A percentile compares a stretch with the other conserved stretches of the same genome.
Evolutionary conservation across 2,113 vertebrate species (phyloP).

Genomic region (Microtus richardsoni): DNA sequence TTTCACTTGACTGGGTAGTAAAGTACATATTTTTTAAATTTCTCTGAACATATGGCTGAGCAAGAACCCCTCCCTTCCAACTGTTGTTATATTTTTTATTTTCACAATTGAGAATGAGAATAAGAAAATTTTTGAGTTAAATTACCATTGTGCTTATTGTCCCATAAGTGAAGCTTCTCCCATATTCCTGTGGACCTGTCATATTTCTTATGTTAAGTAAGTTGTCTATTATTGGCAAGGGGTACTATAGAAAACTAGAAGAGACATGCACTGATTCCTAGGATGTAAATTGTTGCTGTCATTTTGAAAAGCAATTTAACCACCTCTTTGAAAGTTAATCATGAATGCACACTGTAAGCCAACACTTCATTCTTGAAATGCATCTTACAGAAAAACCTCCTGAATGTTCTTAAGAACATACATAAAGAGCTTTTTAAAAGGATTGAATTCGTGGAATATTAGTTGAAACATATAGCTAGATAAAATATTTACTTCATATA

Average conservation of each 20-base stretch:
- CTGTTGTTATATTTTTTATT: slow-evolving; percentile 2
- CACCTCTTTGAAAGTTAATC: background rate
- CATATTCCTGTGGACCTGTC: background rate
- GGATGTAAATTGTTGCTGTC: background rate
- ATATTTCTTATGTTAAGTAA: slow-evolving; percentile 40
- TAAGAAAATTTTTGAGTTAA: slow-evolving; percentile 17
- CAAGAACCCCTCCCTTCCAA: background rate
- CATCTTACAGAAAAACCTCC: background rate
- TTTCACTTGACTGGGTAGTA: background rate
- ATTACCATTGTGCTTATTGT: slow-evolving; percentile 36
- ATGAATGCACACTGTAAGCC: background rate
- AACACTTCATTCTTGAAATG: slow-evolving; percentile 2
- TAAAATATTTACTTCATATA: background rate
- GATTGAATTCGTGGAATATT: background rate
- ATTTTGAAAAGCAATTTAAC: slow-evolving; percentile 35
- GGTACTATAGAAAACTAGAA: slow-evolving; percentile 16
- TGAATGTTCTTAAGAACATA: background rate
- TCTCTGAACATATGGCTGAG: slow-evolving; percentile 37
- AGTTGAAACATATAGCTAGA: background rate
- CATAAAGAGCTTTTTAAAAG: background rate
- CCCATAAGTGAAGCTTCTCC: background rate
- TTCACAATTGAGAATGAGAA: slow-evolving; percentile 1
- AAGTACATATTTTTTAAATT: background rate
- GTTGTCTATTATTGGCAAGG: slow-evolving; percentile 4
- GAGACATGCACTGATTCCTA: background rate